Base-by-base conservation (phyloP, 2,888 invertebrate species). In the Bhutanitis thaidina region DNA sequence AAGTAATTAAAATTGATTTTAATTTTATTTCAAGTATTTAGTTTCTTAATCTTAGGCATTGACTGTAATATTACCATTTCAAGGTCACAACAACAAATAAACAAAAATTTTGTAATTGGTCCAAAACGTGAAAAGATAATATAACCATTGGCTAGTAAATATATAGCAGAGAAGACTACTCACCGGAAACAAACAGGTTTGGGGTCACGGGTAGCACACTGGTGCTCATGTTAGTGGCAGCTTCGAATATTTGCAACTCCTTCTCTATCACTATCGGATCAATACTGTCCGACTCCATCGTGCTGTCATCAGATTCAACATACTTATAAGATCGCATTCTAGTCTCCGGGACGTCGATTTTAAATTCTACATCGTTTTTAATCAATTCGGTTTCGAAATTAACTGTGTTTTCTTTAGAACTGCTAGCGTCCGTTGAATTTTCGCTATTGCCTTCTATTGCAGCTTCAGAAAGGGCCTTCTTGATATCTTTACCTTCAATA, bases 221-320 rank as follows among this genome's bases (percentile, higher is more conserved):
- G 55, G 48, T 67, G 13, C 27, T 39, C 15, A 45, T 44, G 37
- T 55, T 52, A 9, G 27, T 27, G 27, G 40, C 16, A 34, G 45
- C 54, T 36, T 69, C 67, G n/a, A 67, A 61, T 20, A 67, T 56
- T 39, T 61, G 60, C 59, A 71, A 58, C 36, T 76, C 74, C 27
- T 67, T 70, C 12, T 67, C 68, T 3, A 71, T 69, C 16, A 66
- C 56, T 5, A 40, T 43, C 0, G 52, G 53, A 32, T 61, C 74
- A 14, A 80, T 70, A 39, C 68, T 65, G 20, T 64, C 59, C n/a
- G 64, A 48, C 36, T 78, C 77, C 57, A 77, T 67, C 0, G 67
- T 65, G 38, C 73, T 74, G 14, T 72, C 74, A 38, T 65, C 71
- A 1, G 66, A 60, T 40, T 71, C 63, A 3, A 64, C 15, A 10